Conservation (phyloP, 1,140 invertebrate genomes). For the Drosophila lowei region DNA sequence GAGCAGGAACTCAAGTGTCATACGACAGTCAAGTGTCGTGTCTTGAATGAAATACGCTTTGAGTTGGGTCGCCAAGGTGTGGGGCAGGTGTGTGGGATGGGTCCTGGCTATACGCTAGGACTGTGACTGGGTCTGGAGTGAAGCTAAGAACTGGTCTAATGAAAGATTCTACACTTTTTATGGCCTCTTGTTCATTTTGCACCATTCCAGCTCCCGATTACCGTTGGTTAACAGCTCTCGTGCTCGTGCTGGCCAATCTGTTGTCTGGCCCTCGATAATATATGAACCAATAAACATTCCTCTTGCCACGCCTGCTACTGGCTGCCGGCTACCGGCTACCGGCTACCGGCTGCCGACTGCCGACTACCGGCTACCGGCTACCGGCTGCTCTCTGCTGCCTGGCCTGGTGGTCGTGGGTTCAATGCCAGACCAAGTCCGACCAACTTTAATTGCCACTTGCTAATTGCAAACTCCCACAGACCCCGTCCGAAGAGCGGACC, state of each 20-base stretch:
- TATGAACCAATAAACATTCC: conserved; percentile 49
- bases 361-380: no score
- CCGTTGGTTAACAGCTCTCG: conserved; percentile 1
- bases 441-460: conserved; percentile 78
- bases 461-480: conserved; percentile 65
- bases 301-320: not conserved
- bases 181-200: not conserved
- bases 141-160: conserved; percentile 5
- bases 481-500: conserved; percentile 8
- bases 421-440: conserved; percentile 41
- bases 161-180: conserved; percentile 1
- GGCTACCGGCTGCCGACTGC: no score
- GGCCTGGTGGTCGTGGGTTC: conserved; percentile 37
- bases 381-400: conserved; percentile 12
- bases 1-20: conserved; percentile 57
- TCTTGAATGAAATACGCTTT: conserved; percentile 72
- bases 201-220: not conserved
- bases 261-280: conserved; percentile 30
- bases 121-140: not conserved
- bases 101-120: not conserved
- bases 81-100: conserved; percentile 4
- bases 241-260: conserved; percentile 2
- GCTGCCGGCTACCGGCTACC: no score
- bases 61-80: conserved; percentile 52
- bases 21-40: conserved; percentile 76